A percentile compares a stretch with the other conserved stretches of the same genome.
Evolutionary conservation across 2,888 invertebrate species (phyloP).

Genomic region (Glyphotaelius pellucidus): DNA sequence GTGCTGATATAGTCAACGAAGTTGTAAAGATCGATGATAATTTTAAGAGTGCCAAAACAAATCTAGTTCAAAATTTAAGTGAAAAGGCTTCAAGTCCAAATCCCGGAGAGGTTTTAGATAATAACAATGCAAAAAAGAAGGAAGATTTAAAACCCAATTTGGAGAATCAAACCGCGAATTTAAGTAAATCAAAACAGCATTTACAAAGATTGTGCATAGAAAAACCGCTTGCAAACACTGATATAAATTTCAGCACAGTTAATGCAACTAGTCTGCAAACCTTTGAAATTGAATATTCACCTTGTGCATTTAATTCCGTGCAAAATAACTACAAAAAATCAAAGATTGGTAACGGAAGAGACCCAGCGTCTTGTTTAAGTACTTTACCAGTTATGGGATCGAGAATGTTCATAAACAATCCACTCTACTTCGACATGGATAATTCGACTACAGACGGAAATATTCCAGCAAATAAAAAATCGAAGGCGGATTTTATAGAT

Average conservation of each 20-base stretch:
- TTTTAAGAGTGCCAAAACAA: neutral
- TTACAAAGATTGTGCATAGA: slow-evolving; percentile 57
- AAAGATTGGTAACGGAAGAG: slow-evolving; percentile 69
- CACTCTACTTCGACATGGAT: slow-evolving; percentile 75
- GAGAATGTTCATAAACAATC: slow-evolving; percentile 75
- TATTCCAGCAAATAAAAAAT: slow-evolving; percentile 66
- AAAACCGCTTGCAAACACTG: slow-evolving; percentile 53
- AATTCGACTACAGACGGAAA: slow-evolving; percentile 69
- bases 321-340: neutral
- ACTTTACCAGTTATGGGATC: slow-evolving; percentile 76
- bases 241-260: slow-evolving; percentile 70
- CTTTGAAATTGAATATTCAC: slow-evolving; percentile 79
- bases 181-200: neutral
- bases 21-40: slow-evolving; percentile 14
- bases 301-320: slow-evolving; percentile 56
- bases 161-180: neutral
- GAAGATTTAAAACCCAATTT: neutral
- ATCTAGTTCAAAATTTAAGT: slow-evolving; percentile 7
- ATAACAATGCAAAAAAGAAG: slow-evolving; percentile 2
- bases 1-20: slow-evolving; percentile 67
- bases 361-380: slow-evolving; percentile 69
- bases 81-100: slow-evolving; percentile 33
- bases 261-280: slow-evolving; percentile 75
- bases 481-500: slow-evolving; percentile 69
- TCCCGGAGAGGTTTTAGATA: slow-evolving; percentile 25